Conservation (phyloP, 2,888 invertebrate genomes). For the Tachina lurida region DNA sequence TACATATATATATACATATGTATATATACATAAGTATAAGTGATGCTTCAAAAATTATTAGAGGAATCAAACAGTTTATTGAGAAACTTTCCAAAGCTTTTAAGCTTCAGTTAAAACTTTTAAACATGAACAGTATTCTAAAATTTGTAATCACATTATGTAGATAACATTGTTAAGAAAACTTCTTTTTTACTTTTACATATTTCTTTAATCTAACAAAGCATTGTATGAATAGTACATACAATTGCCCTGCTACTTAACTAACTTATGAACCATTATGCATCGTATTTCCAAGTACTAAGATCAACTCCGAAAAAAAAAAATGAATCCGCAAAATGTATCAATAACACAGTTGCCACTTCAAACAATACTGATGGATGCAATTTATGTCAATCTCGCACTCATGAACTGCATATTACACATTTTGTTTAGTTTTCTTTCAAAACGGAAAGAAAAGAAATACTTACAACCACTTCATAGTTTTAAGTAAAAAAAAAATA, state of each 20-base stretch:
- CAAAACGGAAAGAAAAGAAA: neutral
- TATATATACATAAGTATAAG: no score
- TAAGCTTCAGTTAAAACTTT: no score
- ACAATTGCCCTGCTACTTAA: neutral
- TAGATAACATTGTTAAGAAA: no score
- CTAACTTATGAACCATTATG: neutral
- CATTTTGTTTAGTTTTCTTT: neutral
- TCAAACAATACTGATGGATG: constrained; percentile 36
- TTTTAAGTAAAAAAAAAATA: neutral
- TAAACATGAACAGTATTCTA: no score
- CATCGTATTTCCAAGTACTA: neutral
- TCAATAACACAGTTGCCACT: constrained; percentile 30
- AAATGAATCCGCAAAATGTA: constrained; percentile 7
- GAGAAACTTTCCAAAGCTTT: no score
- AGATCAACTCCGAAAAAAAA: neutral
- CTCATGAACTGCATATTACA: constrained; percentile 39
- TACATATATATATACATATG: no score
- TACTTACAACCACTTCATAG: constrained; percentile 7
- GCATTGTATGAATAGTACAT: neutral
- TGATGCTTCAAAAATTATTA: no score
- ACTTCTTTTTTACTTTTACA: no score
- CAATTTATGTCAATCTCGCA: constrained; percentile 39
- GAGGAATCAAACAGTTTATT: no score
- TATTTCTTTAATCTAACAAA: neutral
- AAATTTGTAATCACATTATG: no score